Conservation (phyloP, 2,797 vertebrate species). For the Mycteria americana region DNA sequence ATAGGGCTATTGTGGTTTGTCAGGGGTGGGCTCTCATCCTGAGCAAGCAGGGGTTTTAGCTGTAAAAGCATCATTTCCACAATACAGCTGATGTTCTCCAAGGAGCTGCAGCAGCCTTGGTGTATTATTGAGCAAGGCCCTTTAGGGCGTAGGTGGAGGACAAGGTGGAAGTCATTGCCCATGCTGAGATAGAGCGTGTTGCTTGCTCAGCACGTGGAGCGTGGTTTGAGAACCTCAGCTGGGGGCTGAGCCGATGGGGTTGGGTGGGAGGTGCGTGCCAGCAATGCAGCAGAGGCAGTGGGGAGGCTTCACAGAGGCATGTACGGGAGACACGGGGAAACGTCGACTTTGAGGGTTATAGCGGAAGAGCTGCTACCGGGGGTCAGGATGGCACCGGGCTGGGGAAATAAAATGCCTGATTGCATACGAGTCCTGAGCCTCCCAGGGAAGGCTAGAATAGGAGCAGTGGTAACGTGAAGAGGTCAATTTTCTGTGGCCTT, state of each 20-base stretch:
- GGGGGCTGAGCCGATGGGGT: not conserved
- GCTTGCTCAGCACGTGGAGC: not conserved
- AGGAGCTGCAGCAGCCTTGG: not conserved
- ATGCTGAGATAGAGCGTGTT: not conserved
- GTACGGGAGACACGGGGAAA: fast-evolving
- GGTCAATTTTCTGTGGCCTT: not conserved
- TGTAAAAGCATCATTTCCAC: not conserved
- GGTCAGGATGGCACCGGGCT: not conserved
- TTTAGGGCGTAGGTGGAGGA: not conserved
- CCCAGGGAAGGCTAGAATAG: not conserved
- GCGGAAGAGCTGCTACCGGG: not conserved
- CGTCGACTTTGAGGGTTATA: not conserved
- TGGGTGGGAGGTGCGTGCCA: not conserved
- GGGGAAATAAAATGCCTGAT: not conserved
- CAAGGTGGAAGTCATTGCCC: not conserved
- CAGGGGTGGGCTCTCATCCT: not conserved
- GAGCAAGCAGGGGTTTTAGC: not conserved
- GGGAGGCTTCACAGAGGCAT: not conserved
- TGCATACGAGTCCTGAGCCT: not conserved
- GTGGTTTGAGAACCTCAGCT: not conserved
- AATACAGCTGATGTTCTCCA: not conserved
- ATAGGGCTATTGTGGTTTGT: not conserved
- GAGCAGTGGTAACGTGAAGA: not conserved
- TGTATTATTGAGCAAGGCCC: not conserved
- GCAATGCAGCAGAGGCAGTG: not conserved